Evolutionary conservation across 2,888 invertebrate genomes (phyloP).

Genomic region (Ormyrus pomaceus): DNA sequence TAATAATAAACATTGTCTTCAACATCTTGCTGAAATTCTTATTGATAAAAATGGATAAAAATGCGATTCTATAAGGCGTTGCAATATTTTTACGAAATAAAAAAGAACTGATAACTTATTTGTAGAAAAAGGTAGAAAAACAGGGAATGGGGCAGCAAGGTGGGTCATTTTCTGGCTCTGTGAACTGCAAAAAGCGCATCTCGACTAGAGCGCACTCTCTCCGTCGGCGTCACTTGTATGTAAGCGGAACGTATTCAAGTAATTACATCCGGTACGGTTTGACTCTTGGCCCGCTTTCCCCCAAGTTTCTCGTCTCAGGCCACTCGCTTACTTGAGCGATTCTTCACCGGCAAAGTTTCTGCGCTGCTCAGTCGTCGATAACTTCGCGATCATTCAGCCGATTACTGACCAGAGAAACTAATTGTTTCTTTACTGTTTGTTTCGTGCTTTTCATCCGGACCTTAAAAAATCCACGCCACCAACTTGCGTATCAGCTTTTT

Average conservation of each 20-base stretch:
- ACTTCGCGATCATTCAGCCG: constrained; percentile 43
- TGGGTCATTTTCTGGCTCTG: constrained; percentile 62
- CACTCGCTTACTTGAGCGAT: constrained; percentile 36
- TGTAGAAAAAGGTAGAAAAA: constrained; percentile 2
- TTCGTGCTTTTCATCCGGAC: not conserved
- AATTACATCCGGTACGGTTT: constrained; percentile 57
- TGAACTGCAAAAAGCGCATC: constrained; percentile 61
- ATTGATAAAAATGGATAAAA: too few relatives aligned
- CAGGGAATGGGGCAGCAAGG: not conserved
- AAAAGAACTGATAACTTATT: too few relatives aligned
- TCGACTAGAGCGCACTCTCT: constrained; percentile 39
- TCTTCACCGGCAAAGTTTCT: constrained; percentile 38
- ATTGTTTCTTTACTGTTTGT: constrained; percentile 43
- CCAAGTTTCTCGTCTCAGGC: constrained; percentile 11
- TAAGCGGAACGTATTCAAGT: constrained; percentile 59
- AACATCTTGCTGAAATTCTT: too few relatives aligned
- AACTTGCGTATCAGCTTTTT: too few relatives aligned
- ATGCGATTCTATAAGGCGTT: too few relatives aligned
- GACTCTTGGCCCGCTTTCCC: constrained; percentile 41
- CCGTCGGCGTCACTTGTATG: constrained; percentile 38
- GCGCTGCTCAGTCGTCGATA: constrained; percentile 51
- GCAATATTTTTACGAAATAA: too few relatives aligned
- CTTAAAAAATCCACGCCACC: too few relatives aligned
- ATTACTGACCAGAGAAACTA: constrained; percentile 37
- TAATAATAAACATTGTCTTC: too few relatives aligned